Conservation (phyloP, 2,888 invertebrate species). For the Nowickia ferox region DNA sequence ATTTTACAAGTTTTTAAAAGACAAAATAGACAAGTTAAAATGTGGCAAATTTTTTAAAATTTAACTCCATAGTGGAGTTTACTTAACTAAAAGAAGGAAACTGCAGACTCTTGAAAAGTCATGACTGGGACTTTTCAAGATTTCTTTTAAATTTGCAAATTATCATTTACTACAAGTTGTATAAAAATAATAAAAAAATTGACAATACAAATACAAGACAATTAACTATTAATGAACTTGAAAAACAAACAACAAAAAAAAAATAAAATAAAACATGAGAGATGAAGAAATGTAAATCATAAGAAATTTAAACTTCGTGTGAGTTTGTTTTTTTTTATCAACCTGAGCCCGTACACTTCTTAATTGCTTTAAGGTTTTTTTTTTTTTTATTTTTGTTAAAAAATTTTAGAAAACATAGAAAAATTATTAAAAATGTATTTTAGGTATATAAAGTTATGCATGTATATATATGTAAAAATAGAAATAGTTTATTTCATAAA, state of each 20-base stretch:
- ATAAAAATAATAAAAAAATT: neutral
- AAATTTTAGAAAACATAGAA: slow-evolving; percentile 40
- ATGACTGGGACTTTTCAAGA: slow-evolving; percentile 16
- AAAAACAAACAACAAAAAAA: neutral
- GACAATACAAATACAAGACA: neutral
- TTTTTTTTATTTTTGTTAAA: slow-evolving; percentile 35
- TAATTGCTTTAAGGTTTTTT: slow-evolving; percentile 16
- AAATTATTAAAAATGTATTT: slow-evolving; percentile 35
- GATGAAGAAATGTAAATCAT: neutral
- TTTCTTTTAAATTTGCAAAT: slow-evolving; percentile 1
- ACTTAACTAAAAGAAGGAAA: slow-evolving; percentile 15
- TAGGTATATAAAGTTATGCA: slow-evolving; percentile 32
- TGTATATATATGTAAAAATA: slow-evolving; percentile 41
- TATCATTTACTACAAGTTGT: neutral
- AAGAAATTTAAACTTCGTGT: slow-evolving; percentile 28
- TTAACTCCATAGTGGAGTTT: slow-evolving; percentile 5
- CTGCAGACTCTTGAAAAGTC: slow-evolving; percentile 42
- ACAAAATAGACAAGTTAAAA: slow-evolving; percentile 9
- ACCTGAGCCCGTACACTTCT: slow-evolving; percentile 65
- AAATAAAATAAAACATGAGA: neutral
- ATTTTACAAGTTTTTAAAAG: slow-evolving; percentile 23
- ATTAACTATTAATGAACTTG: neutral
- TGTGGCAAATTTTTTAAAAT: slow-evolving; percentile 43
- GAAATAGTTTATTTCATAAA: slow-evolving; percentile 67
- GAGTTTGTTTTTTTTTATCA: slow-evolving; percentile 30